These are phyloP conservation scores for Nothocercus julius DNA, from an alignment of 2,113 vertebrate species.

Conservation along the genomic window DNA sequence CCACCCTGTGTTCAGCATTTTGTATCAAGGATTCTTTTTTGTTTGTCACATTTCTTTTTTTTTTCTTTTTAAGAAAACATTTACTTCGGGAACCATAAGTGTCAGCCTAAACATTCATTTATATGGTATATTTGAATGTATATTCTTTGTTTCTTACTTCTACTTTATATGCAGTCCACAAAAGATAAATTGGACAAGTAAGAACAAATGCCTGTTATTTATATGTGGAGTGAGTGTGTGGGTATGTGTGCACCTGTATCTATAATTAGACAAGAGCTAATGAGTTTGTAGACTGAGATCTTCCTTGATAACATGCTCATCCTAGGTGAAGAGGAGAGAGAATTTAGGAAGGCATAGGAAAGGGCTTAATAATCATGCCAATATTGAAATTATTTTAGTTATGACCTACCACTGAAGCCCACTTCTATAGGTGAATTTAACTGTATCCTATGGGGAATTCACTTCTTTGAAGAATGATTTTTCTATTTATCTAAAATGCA, in stretches of 20 bases:
- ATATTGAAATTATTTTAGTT: background rate
- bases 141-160: background rate
- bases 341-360: background rate
- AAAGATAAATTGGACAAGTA: background rate
- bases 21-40: background rate
- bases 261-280: conserved; percentile 35
- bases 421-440: background rate
- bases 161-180: background rate
- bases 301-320: background rate
- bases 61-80: background rate
- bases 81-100: background rate
- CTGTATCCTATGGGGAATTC: background rate
- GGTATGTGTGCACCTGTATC: background rate
- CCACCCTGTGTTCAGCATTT: background rate
- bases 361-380: background rate
- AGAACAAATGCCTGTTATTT: background rate
- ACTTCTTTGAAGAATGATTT: background rate
- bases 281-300: background rate
- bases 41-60: background rate
- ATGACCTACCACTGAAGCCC: background rate
- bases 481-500: background rate
- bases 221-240: background rate
- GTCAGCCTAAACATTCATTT: background rate
- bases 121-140: background rate
- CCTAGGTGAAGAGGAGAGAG: background rate